Conservation (phyloP, 2,888 invertebrate genomes). For the Buathra laborator region DNA sequence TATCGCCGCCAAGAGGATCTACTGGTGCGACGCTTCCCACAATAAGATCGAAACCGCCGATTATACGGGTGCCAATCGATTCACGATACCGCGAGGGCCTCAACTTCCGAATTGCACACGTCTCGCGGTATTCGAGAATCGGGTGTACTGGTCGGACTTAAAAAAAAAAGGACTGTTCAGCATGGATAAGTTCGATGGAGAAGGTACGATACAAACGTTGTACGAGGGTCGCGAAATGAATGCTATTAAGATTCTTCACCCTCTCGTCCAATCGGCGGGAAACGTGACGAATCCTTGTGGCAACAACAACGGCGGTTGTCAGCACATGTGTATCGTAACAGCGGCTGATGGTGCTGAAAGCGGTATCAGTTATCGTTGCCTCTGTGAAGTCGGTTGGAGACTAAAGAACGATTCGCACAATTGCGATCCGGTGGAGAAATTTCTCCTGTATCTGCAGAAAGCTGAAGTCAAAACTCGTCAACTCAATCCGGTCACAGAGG, state of each 20-base stretch:
- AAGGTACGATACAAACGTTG: slow-evolving; percentile 91
- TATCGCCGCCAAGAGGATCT: slow-evolving; percentile 94
- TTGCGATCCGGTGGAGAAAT: slow-evolving; percentile 94
- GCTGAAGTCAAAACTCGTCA: slow-evolving; percentile 98
- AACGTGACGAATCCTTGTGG: slow-evolving; percentile 92
- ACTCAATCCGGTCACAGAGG: slow-evolving; percentile 94
- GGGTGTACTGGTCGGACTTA: slow-evolving; percentile 96
- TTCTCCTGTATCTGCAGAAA: slow-evolving; percentile 98
- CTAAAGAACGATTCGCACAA: slow-evolving; percentile 91
- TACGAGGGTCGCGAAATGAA: slow-evolving; percentile 94
- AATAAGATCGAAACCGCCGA: slow-evolving; percentile 98
- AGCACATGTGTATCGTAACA: slow-evolving; percentile 97
- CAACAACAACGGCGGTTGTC: slow-evolving; percentile 94
- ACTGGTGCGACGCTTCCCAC: slow-evolving; percentile 98
- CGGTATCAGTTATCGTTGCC: slow-evolving; percentile 95
- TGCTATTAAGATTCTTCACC: slow-evolving; percentile 93
- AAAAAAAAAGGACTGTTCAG: slow-evolving; percentile 96
- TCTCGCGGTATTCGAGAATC: slow-evolving; percentile 93
- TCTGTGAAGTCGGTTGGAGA: slow-evolving; percentile 95
- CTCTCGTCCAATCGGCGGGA: slow-evolving; percentile 91
- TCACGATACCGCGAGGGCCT: slow-evolving; percentile 92
- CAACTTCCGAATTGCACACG: slow-evolving; percentile 95
- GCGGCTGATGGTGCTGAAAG: slow-evolving; percentile 88
- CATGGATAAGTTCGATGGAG: slow-evolving; percentile 94
- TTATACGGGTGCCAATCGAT: slow-evolving; percentile 94